A percentile compares a stretch with the other conserved stretches of the same genome.
Conservation (phyloP, 2,888 invertebrate species). For the Stenodema calcarata region DNA sequence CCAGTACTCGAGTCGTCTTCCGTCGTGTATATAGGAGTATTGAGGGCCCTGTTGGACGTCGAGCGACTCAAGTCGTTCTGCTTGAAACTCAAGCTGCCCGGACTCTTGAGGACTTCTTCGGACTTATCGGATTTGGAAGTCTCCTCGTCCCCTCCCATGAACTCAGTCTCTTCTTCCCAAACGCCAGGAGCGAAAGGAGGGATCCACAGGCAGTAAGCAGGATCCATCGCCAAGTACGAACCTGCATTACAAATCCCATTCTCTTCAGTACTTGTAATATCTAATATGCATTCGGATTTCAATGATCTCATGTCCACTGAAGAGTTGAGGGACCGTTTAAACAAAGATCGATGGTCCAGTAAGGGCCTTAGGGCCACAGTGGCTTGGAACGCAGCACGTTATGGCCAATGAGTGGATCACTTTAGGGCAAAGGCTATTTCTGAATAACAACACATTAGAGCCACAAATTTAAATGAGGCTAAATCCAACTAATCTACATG, state of each 20-base stretch:
- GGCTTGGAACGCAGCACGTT: too few relatives aligned
- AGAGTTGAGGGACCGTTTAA: too few relatives aligned
- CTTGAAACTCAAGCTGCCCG: constrained; percentile 29
- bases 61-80: not conserved
- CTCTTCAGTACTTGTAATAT: not conserved
- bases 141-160: constrained; percentile 22
- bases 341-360: too few relatives aligned
- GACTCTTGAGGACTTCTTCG: constrained; percentile 29
- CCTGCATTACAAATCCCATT: constrained; percentile 61
- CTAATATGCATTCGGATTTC: too few relatives aligned
- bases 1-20: constrained; percentile 42
- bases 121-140: not conserved
- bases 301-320: too few relatives aligned
- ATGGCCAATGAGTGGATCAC: too few relatives aligned
- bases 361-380: too few relatives aligned
- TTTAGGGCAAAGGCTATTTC: too few relatives aligned
- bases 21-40: constrained; percentile 29
- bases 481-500: too few relatives aligned
- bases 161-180: constrained; percentile 44
- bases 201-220: constrained; percentile 86
- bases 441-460: too few relatives aligned
- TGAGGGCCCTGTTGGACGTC: constrained; percentile 40
- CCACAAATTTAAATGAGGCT: too few relatives aligned
- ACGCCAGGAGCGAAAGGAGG: constrained; percentile 67
- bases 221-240: constrained; percentile 87